Percentiles rank a stretch among this genome's conserved stretches.
Conservation (phyloP, 2,113 vertebrate species). For the Fukomys damarensis region DNA sequence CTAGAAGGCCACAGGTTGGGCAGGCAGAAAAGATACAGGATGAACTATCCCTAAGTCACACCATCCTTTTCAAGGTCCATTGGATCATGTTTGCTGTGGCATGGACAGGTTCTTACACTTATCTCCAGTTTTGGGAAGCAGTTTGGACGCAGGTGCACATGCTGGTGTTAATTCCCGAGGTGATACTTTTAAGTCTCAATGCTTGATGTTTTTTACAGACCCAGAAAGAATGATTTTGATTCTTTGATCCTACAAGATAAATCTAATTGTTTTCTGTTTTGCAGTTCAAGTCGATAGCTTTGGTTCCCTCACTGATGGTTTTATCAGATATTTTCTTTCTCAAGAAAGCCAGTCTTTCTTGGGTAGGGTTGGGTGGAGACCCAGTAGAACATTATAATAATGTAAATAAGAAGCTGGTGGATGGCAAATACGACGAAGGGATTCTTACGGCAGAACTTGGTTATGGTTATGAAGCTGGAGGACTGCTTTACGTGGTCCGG, state of each 20-base stretch:
- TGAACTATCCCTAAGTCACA: neutral
- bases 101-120: neutral
- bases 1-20: neutral
- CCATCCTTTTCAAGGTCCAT: neutral
- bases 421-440: neutral
- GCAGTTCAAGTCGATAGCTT: neutral
- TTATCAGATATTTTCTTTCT: constrained; percentile 39
- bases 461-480: neutral
- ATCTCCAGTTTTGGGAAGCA: neutral
- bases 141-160: neutral
- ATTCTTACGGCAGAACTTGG: neutral
- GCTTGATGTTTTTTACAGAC: constrained; percentile 18
- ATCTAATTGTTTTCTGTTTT: constrained; percentile 22
- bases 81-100: neutral
- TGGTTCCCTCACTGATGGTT: neutral
- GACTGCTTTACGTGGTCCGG: neutral
- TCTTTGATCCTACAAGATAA: constrained; percentile 57
- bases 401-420: constrained; percentile 13
- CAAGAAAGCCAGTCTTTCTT: neutral
- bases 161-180: constrained; percentile 40
- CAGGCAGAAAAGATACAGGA: constrained; percentile 53
- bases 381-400: neutral
- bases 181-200: constrained; percentile 40
- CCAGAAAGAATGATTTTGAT: constrained; percentile 46
- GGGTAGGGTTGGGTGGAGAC: neutral